Conservation (phyloP, 1,140 invertebrate genomes). For the Marisa cornuarietis region DNA sequence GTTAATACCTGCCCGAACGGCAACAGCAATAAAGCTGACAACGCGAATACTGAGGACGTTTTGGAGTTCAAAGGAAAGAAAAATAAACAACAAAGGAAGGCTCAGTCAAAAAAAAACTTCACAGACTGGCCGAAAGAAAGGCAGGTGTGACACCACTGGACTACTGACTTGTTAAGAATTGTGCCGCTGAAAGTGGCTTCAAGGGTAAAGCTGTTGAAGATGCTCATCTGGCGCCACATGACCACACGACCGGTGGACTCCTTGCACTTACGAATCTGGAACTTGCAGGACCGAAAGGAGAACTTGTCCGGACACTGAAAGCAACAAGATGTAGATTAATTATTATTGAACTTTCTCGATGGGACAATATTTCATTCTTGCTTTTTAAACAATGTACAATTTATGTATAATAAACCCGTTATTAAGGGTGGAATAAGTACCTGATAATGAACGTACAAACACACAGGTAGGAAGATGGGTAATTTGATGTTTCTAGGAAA, state of each 20-base stretch:
- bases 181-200: conserved; percentile 66
- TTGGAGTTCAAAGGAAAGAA: too few species aligned
- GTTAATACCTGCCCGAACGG: too few species aligned
- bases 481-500: too few species aligned
- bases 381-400: too few species aligned
- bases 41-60: too few species aligned
- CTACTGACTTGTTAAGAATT: conserved; percentile 54
- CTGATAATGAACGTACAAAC: background rate
- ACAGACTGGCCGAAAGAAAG: too few species aligned
- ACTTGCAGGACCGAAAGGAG: conserved; percentile 62
- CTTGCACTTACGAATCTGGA: conserved; percentile 63
- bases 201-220: conserved; percentile 64
- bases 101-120: too few species aligned
- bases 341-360: too few species aligned
- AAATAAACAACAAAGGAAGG: background rate
- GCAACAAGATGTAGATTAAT: background rate
- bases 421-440: too few species aligned
- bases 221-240: conserved; percentile 64
- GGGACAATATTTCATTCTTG: background rate
- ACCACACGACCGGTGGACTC: conserved; percentile 66
- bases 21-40: too few species aligned
- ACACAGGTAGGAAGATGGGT: background rate
- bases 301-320: conserved; percentile 63
- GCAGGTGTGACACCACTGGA: background rate
- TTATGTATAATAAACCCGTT: too few species aligned